Conservation (phyloP, 1,140 invertebrate genomes). For the Eufriesea mexicana region DNA sequence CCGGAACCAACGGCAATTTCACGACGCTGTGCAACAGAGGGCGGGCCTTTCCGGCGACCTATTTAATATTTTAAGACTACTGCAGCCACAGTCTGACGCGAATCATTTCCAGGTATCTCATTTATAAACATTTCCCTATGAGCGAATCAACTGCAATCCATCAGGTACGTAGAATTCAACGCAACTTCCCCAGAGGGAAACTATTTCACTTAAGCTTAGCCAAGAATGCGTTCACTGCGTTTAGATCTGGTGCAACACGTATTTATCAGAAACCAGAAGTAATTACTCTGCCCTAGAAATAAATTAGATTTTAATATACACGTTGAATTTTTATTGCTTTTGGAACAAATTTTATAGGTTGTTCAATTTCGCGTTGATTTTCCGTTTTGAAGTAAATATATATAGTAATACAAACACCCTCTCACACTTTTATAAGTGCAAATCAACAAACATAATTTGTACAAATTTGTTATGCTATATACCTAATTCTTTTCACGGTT, state of each 20-base stretch:
- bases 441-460: no score
- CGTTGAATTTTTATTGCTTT: no score
- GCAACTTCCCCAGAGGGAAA: neutral
- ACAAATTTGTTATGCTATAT: no score
- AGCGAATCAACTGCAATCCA: neutral
- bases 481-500: no score
- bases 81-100: neutral
- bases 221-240: no score
- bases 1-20: slow-evolving; percentile 22
- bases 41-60: slow-evolving; percentile 30
- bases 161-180: neutral
- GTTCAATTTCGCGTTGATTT: no score
- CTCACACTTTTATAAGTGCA: no score
- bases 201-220: neutral
- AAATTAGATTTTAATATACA: no score
- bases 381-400: no score
- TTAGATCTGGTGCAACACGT: neutral
- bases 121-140: neutral
- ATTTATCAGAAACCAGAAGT: neutral
- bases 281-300: no score
- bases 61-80: slow-evolving; percentile 54
- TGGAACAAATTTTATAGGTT: no score
- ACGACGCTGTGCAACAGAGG: neutral
- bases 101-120: neutral
- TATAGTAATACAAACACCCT: no score